Percentiles rank a stretch among this genome's conserved stretches.
phyloP scores from a whole-genome alignment of 2,797 vertebrate species.

The Amazona finschi region DNA sequence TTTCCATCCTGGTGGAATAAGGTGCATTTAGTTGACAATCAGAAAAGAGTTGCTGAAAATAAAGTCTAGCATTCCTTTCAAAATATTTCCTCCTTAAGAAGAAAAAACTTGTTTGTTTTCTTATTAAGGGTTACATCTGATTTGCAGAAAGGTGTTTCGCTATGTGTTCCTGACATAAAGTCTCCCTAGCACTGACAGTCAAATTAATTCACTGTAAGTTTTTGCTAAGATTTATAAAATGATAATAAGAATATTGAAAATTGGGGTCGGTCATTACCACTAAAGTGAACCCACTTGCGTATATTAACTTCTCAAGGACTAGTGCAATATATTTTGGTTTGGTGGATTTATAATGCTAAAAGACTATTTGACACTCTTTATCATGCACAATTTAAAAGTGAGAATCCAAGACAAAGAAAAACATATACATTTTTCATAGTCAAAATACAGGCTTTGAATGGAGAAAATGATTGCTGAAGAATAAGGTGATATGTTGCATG shows the following conservation, averaged over 20 bases:
- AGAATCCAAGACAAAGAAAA: conserved; percentile 11
- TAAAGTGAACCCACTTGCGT: not conserved
- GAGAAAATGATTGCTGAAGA: not conserved
- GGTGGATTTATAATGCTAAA: not conserved
- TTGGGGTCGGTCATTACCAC: not conserved
- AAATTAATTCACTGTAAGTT: not conserved
- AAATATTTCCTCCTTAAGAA: not conserved
- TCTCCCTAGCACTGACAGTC: not conserved
- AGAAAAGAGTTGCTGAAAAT: not conserved
- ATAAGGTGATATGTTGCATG: not conserved
- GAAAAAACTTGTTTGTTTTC: not conserved
- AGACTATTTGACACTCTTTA: not conserved
- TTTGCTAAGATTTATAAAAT: conserved; percentile 3
- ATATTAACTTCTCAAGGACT: not conserved
- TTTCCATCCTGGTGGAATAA: not conserved
- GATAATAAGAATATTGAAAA: not conserved
- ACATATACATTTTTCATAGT: conserved; percentile 28
- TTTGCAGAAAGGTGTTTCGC: not conserved
- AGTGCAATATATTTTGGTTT: not conserved
- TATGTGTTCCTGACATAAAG: not conserved
- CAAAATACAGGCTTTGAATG: not conserved
- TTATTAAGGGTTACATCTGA: conserved; percentile 40
- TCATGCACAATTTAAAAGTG: not conserved
- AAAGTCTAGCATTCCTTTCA: not conserved
- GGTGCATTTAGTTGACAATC: not conserved